A percentile compares a stretch with the other conserved stretches of the same genome.
These are phyloP conservation scores for Platycheirus rosarum DNA, from an alignment of 2,888 invertebrate species.

Conservation along the genomic window DNA sequence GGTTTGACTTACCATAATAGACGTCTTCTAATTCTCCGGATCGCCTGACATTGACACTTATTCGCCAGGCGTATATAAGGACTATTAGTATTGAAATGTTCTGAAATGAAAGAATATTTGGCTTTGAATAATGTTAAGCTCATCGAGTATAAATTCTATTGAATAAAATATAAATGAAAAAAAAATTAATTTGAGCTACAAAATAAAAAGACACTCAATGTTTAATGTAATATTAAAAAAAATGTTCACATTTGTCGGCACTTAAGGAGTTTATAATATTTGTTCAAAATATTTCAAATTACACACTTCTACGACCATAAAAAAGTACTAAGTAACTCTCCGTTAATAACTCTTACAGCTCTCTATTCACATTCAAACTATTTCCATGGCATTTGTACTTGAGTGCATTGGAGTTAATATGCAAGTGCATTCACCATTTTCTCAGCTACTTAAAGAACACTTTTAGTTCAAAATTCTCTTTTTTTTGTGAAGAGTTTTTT, in stretches of 20 bases:
- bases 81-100: conserved; percentile 90
- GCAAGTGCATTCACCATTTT: too few species aligned
- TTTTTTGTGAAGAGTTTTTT: too few species aligned
- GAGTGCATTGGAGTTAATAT: neutral
- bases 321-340: neutral
- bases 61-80: conserved; percentile 89
- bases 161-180: too few species aligned
- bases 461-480: too few species aligned
- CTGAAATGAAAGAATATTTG: conserved; percentile 82
- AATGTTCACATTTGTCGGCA: too few species aligned
- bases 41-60: conserved; percentile 88
- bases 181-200: too few species aligned
- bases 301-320: neutral
- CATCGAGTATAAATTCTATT: too few species aligned
- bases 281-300: too few species aligned
- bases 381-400: conserved; percentile 21
- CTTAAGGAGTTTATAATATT: too few species aligned
- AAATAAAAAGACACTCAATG: too few species aligned
- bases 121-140: neutral
- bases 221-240: too few species aligned
- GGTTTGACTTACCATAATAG: conserved; percentile 87
- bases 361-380: neutral
- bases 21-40: conserved; percentile 88
- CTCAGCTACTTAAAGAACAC: too few species aligned
- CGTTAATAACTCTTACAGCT: neutral